These are phyloP conservation scores for Drosophila leonis DNA, from an alignment of 2,888 invertebrate species.

Conservation along the genomic window DNA sequence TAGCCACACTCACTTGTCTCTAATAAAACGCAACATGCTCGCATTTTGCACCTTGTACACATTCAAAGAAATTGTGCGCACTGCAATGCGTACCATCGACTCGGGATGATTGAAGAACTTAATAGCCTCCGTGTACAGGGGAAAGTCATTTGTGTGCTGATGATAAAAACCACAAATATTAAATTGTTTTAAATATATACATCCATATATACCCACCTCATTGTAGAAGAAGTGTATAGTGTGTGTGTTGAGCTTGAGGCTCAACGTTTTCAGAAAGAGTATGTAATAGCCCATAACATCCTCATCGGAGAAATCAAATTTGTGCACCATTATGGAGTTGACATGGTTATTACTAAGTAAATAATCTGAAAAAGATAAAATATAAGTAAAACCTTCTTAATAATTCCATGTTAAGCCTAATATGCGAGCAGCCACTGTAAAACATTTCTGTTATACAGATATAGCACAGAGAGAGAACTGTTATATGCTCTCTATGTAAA, in stretches of 20 bases:
- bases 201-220: slow-evolving; percentile 87
- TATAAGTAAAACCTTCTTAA: not conserved
- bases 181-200: not conserved
- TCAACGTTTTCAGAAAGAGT: slow-evolving; percentile 98
- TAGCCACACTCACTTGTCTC: slow-evolving; percentile 89
- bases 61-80: slow-evolving; percentile 98
- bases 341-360: slow-evolving; percentile 99
- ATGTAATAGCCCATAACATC: slow-evolving; percentile 99
- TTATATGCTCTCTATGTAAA: not conserved
- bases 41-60: slow-evolving; percentile 97
- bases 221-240: slow-evolving; percentile 99
- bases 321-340: slow-evolving; percentile 99
- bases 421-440: not conserved
- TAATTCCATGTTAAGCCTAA: not conserved
- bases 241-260: slow-evolving; percentile 98
- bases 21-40: slow-evolving; percentile 97
- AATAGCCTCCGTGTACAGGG: slow-evolving; percentile 99
- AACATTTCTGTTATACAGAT: not conserved
- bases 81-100: slow-evolving; percentile 99
- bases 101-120: slow-evolving; percentile 99
- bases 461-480: not conserved
- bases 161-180: not conserved
- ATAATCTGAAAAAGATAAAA: slow-evolving; percentile 92
- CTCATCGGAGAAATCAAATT: slow-evolving; percentile 99
- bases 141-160: slow-evolving; percentile 98